These are phyloP conservation scores for Hydraecia micacea DNA, from an alignment of 2,888 invertebrate species.

Conservation along the genomic window DNA sequence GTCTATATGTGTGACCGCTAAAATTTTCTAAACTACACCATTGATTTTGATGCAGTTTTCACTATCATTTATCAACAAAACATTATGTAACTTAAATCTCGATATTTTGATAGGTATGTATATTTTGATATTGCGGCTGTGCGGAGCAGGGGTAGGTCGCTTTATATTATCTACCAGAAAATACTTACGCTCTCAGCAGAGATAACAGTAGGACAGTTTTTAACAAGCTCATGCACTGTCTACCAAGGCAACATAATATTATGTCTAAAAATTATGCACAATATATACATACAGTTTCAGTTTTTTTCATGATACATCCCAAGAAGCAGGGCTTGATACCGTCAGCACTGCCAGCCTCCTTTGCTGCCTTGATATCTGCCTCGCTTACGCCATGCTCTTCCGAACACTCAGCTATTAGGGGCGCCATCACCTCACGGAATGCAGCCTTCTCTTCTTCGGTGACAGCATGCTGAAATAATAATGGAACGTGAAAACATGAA, in stretches of 20 bases:
- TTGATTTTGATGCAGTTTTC: neutral
- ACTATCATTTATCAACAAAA: neutral
- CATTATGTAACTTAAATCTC: neutral
- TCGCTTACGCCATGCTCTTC: constrained; percentile 56
- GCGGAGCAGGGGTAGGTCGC: neutral
- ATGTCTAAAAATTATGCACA: no score
- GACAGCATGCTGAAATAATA: constrained; percentile 48
- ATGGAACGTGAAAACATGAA: neutral
- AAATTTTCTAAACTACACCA: neutral
- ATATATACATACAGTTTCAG: constrained; percentile 42
- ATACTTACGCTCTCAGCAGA: neutral
- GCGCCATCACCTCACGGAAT: constrained; percentile 45
- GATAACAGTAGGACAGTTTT: no score
- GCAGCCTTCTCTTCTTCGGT: constrained; percentile 59
- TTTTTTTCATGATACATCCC: constrained; percentile 53
- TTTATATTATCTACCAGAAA: neutral
- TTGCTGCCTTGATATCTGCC: constrained; percentile 60
- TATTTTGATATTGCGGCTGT: neutral
- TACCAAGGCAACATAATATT: neutral
- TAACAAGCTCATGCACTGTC: neutral
- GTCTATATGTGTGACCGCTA: neutral
- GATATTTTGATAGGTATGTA: no score
- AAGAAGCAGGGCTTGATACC: constrained; percentile 64
- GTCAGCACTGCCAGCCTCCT: constrained; percentile 46
- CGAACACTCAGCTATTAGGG: constrained; percentile 62